Evolutionary conservation across 2,113 vertebrate species (phyloP).

Genomic region (Syngnathus typhle): DNA sequence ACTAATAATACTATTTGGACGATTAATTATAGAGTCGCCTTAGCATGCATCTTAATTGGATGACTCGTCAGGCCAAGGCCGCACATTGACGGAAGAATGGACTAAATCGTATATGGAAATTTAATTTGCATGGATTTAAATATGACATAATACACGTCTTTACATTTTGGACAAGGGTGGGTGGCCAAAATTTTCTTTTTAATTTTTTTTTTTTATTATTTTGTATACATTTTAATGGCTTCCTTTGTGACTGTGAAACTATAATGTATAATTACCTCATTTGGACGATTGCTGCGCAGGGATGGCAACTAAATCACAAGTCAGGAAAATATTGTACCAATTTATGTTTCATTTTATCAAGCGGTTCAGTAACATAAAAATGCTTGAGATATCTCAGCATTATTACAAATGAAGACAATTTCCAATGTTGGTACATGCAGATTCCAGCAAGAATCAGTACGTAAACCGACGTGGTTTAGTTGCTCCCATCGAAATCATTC

Average conservation of each 20-base stretch:
- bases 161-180: neutral
- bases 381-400: neutral
- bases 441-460: neutral
- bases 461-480: neutral
- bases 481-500: constrained; percentile 70
- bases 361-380: neutral
- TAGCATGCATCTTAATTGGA: neutral
- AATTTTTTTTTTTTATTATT: too few species aligned
- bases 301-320: neutral
- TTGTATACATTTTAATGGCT: neutral
- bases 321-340: neutral
- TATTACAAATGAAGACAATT: neutral
- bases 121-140: neutral
- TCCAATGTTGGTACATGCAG: neutral
- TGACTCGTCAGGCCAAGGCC: neutral
- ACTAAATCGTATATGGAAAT: neutral
- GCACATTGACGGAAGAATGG: neutral
- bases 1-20: neutral
- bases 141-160: too few species aligned
- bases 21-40: neutral
- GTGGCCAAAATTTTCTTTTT: too few species aligned
- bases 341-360: neutral
- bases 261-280: neutral
- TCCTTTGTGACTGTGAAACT: neutral
- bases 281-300: too few species aligned